These are phyloP conservation scores for Sycophila sp. DNA, from an alignment of 1,140 invertebrate genomes.

Conservation along the genomic window DNA sequence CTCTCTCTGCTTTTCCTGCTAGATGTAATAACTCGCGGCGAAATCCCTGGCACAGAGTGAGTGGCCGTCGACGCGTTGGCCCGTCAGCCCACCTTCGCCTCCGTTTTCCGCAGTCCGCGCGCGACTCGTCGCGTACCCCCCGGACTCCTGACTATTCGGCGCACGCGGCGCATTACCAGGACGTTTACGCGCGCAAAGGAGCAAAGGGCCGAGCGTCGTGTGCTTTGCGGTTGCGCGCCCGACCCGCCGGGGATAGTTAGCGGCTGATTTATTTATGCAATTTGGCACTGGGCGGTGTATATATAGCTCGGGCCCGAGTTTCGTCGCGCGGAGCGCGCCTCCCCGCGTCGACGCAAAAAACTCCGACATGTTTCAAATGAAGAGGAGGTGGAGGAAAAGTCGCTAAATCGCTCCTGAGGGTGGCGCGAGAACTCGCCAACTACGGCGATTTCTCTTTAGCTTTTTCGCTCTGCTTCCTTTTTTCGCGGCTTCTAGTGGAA, in stretches of 20 bases:
- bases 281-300: no score
- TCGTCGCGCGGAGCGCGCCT: no score
- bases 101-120: no score
- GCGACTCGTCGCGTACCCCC: no score
- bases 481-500: background rate
- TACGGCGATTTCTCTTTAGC: slow-evolving; percentile 8
- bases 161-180: background rate
- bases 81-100: no score
- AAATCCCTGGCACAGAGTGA: no score
- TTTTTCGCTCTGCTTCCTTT: background rate
- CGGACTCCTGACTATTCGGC: background rate
- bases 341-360: no score
- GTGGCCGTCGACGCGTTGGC: no score
- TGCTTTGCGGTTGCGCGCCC: background rate
- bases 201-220: background rate
- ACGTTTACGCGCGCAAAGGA: background rate
- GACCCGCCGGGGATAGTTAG: slow-evolving; percentile 1
- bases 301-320: background rate
- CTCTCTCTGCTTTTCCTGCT: no score
- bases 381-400: background rate
- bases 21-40: no score
- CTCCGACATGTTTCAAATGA: no score
- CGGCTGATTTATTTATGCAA: slow-evolving; percentile 16
- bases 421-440: background rate
- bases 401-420: slow-evolving; percentile 19